These are phyloP conservation scores for Egretta garzetta DNA, from an alignment of 2,113 vertebrate genomes.

Conservation along the genomic window DNA sequence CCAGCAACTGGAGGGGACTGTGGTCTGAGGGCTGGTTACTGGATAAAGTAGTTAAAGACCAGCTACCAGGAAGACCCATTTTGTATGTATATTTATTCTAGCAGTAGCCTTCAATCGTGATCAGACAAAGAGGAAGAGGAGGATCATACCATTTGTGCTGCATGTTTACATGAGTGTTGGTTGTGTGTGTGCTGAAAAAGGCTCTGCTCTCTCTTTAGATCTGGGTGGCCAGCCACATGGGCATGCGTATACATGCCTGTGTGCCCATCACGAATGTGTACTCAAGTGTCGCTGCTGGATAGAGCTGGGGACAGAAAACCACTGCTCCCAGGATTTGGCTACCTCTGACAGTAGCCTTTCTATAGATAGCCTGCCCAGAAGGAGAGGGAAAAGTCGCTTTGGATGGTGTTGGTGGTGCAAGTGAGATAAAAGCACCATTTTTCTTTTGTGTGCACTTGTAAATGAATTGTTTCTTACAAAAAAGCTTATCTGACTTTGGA, in stretches of 20 bases:
- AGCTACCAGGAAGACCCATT: background rate
- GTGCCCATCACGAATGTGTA: background rate
- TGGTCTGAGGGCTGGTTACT: background rate
- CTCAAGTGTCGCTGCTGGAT: background rate
- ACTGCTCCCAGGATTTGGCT: background rate
- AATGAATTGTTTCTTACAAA: background rate
- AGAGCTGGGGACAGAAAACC: background rate
- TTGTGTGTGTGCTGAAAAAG: background rate
- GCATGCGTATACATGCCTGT: rapidly evolving
- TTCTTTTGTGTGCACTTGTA: background rate
- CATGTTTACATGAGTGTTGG: background rate
- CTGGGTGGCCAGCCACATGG: rapidly evolving
- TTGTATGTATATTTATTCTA: background rate
- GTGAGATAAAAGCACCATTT: background rate
- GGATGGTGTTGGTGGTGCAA: background rate
- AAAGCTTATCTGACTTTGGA: background rate
- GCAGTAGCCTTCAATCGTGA: background rate
- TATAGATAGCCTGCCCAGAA: background rate
- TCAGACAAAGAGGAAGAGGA: background rate
- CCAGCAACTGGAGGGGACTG: background rate
- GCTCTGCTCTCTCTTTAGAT: background rate
- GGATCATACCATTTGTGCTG: background rate
- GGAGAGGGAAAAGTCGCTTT: background rate
- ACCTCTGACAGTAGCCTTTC: background rate
- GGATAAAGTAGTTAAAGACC: background rate